These are phyloP conservation scores for Anthonomus grandis DNA, from an alignment of 1,140 invertebrate species.

Conservation along the genomic window DNA sequence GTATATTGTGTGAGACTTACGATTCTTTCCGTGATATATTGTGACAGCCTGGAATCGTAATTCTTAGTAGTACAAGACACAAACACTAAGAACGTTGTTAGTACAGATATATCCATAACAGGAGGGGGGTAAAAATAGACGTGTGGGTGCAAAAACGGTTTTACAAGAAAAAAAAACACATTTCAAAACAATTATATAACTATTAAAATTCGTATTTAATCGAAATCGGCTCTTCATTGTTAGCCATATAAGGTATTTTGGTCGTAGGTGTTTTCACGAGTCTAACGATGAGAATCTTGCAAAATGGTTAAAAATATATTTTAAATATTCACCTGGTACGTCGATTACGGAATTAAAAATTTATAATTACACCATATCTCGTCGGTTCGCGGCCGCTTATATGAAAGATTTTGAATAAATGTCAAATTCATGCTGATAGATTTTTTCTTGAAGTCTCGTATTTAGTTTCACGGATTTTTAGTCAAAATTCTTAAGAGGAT, in stretches of 20 bases:
- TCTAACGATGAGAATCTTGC: constrained; percentile 12
- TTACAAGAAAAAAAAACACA: no score
- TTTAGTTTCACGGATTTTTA: no score
- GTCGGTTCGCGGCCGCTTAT: not conserved
- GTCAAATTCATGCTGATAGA: constrained; percentile 19
- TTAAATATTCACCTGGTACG: constrained; percentile 15
- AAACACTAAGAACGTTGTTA: not conserved
- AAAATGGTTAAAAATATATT: constrained; percentile 15
- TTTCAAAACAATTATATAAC: constrained; percentile 1
- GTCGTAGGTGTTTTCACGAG: constrained; percentile 10
- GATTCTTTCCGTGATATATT: constrained; percentile 6
- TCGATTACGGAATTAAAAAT: constrained; percentile 14
- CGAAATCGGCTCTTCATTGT: constrained; percentile 1
- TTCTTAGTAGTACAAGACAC: constrained; percentile 3
- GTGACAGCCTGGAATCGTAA: constrained; percentile 2
- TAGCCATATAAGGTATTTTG: not conserved
- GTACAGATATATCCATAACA: no score
- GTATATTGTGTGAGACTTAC: not conserved
- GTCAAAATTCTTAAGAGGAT: no score
- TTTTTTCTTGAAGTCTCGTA: no score
- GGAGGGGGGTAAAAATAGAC: no score
- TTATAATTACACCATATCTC: constrained; percentile 16
- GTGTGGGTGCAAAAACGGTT: no score
- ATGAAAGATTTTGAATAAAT: constrained; percentile 10
- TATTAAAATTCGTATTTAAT: not conserved